Conservation (phyloP, 92 coral and sea anemone genomes). For the Galaxea fascicularis region DNA sequence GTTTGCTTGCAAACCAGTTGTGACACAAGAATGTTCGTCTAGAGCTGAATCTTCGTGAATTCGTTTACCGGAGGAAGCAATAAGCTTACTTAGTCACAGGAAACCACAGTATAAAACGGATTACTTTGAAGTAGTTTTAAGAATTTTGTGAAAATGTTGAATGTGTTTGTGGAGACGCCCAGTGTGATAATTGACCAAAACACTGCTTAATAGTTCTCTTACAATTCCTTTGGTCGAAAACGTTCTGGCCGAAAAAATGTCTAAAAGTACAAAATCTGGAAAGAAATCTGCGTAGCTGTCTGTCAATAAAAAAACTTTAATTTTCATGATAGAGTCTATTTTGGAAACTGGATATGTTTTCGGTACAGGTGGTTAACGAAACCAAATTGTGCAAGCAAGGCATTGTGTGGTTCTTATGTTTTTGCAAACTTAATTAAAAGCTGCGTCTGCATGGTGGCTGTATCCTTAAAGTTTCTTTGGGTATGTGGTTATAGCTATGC, state of each 20-base stretch:
- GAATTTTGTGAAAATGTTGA: constrained; percentile 3
- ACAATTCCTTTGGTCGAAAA: background rate
- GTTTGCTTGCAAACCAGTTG: background rate
- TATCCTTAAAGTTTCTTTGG: too few species aligned
- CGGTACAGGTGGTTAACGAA: constrained; percentile 14
- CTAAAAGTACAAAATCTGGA: background rate
- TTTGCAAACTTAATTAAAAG: constrained; percentile 8
- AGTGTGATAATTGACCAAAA: background rate
- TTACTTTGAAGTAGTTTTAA: constrained; percentile 27
- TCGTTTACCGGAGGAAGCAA: background rate
- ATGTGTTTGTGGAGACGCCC: constrained; percentile 8
- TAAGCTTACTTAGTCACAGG: constrained; percentile 14
- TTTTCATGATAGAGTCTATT: background rate
- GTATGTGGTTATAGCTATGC: too few species aligned
- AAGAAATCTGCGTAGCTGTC: background rate
- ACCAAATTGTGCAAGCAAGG: constrained; percentile 1
- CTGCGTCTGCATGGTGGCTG: background rate
- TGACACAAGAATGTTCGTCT: background rate
- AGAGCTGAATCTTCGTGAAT: background rate
- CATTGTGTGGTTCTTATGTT: background rate
- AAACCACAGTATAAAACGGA: constrained; percentile 45
- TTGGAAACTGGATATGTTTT: constrained; percentile 14
- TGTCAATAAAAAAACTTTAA: background rate
- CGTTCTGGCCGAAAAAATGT: background rate
- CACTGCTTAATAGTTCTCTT: background rate